Conservation (phyloP, 2,797 vertebrate species). For the Sarcophilus harrisii region DNA sequence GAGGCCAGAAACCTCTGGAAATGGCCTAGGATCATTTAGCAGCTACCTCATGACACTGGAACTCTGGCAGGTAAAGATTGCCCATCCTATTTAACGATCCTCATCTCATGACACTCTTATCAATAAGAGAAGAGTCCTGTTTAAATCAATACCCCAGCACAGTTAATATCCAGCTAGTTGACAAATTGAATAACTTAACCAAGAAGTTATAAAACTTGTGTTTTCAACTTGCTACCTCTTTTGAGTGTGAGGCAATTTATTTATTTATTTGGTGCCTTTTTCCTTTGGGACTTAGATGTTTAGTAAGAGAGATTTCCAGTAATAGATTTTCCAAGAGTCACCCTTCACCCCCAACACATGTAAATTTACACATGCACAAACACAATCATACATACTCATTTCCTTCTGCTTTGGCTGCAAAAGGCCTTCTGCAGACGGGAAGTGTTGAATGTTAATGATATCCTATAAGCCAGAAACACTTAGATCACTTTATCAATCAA, state of each 20-base stretch:
- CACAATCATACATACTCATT: neutral
- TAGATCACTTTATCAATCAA: constrained; percentile 87
- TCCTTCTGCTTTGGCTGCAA: neutral
- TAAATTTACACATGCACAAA: neutral
- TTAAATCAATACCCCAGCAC: constrained; percentile 78
- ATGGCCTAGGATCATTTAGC: constrained; percentile 72
- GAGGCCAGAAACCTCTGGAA: constrained; percentile 49
- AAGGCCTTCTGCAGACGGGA: constrained; percentile 51
- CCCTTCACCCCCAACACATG: neutral
- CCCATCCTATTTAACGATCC: constrained; percentile 74
- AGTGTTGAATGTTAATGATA: constrained; percentile 73
- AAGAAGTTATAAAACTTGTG: constrained; percentile 73
- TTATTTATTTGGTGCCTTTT: constrained; percentile 5
- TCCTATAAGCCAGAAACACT: constrained; percentile 76
- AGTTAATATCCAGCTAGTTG: constrained; percentile 77
- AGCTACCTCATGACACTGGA: constrained; percentile 55
- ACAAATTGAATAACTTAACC: constrained; percentile 78
- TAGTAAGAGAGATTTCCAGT: constrained; percentile 9
- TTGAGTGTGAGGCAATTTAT: constrained; percentile 1
- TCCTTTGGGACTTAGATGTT: neutral
- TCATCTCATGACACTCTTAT: constrained; percentile 71
- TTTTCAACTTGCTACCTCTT: constrained; percentile 41
- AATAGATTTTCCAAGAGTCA: neutral
- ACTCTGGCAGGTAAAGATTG: constrained; percentile 61
- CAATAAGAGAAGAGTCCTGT: constrained; percentile 74